Evolutionary conservation across 1,140 invertebrate genomes (phyloP).

Genomic region (Cherax quadricarinatus): DNA sequence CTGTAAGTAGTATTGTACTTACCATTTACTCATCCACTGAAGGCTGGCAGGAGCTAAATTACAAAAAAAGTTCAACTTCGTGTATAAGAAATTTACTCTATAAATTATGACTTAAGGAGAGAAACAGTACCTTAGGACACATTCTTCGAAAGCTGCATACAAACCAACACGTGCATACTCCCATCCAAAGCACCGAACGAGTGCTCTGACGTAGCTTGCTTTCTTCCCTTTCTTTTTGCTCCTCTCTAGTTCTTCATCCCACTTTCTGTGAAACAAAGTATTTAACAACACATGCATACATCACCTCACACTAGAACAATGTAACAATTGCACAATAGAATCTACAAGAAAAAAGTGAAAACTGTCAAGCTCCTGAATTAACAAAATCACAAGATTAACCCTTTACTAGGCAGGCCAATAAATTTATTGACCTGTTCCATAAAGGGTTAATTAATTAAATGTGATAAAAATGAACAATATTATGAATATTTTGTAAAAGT

Average conservation of each 20-base stretch:
- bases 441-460: too few relatives aligned
- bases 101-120: not conserved
- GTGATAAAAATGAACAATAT: too few relatives aligned
- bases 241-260: constrained; percentile 64
- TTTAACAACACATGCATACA: too few relatives aligned
- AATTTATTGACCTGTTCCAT: too few relatives aligned
- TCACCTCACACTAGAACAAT: not conserved
- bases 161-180: constrained; percentile 60
- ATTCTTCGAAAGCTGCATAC: constrained; percentile 72
- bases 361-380: too few relatives aligned
- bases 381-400: too few relatives aligned
- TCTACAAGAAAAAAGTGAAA: not conserved
- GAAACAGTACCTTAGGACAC: constrained; percentile 65
- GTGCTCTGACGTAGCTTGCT: constrained; percentile 65
- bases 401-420: too few relatives aligned
- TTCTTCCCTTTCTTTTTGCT: constrained; percentile 49
- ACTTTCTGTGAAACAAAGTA: constrained; percentile 56
- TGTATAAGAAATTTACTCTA: too few relatives aligned
- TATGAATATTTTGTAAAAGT: too few relatives aligned
- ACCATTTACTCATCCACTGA: not conserved
- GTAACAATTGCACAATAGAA: not conserved
- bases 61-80: too few relatives aligned
- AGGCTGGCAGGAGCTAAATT: not conserved
- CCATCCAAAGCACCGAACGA: constrained; percentile 69
- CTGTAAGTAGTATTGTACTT: not conserved